Percentiles rank a stretch among this genome's conserved stretches.
Evolutionary conservation across 2,113 vertebrate species (phyloP).

Genomic region (Empidonax alnorum): DNA sequence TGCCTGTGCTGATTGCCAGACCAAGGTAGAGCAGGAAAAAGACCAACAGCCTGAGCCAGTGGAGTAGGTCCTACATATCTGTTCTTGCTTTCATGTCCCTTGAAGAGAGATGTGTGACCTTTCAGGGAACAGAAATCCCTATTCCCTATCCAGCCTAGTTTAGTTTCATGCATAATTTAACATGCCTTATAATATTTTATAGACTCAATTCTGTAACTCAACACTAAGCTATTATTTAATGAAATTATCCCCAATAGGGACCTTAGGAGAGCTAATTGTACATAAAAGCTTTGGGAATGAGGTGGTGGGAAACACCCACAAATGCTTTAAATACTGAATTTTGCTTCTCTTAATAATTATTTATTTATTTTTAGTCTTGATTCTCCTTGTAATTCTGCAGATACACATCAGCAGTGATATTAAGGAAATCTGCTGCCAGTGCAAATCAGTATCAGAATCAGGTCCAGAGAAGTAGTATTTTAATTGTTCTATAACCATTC

Average conservation of each 20-base stretch:
- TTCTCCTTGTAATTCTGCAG: not conserved
- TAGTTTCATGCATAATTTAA: conserved; percentile 5
- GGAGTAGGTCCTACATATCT: not conserved
- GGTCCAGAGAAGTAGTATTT: not conserved
- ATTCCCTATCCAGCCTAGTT: not conserved
- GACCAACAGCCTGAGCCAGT: not conserved
- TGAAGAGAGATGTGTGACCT: not conserved
- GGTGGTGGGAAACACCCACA: not conserved
- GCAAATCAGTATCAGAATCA: not conserved
- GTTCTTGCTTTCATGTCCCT: not conserved
- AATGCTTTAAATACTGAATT: not conserved
- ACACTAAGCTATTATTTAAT: conserved; percentile 8
- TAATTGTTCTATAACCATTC: not conserved
- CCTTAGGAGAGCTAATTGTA: not conserved
- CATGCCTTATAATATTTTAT: not conserved
- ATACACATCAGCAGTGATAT: not conserved
- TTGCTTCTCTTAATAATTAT: not conserved
- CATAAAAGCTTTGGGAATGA: not conserved
- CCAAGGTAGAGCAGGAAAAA: not conserved
- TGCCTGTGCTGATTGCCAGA: not conserved
- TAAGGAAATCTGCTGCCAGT: not conserved
- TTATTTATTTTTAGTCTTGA: not conserved
- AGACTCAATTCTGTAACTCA: not conserved
- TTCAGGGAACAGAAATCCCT: not conserved
- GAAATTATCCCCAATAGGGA: not conserved